These are phyloP conservation scores for Periophthalmus modestus DNA, from an alignment of 2,113 vertebrate genomes.

Conservation along the genomic window DNA sequence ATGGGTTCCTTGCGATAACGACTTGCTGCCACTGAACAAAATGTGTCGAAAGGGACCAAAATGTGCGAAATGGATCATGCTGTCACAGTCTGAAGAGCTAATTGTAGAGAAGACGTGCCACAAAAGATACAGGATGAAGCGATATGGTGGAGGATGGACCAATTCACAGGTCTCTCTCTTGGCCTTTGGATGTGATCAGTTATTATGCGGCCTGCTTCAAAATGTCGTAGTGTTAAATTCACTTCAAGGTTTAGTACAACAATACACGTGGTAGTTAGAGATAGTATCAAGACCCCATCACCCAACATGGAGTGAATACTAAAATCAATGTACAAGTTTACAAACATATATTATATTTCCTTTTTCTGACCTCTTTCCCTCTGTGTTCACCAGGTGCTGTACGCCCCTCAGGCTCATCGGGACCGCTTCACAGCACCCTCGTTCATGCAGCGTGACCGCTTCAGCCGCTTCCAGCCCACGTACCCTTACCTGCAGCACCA, in stretches of 20 bases:
- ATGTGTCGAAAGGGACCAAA: conserved; percentile 41
- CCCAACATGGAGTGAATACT: neutral
- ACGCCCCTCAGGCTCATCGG: conserved; percentile 81
- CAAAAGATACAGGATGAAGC: conserved; percentile 22
- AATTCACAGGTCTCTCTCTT: neutral
- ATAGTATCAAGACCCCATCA: too few relatives aligned
- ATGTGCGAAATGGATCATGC: conserved; percentile 34
- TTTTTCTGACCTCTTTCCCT: conserved; percentile 18
- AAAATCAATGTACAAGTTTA: neutral
- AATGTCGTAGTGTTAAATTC: neutral
- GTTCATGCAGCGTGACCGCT: conserved; percentile 92
- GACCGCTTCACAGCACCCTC: conserved; percentile 88
- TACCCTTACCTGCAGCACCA: conserved; percentile 95
- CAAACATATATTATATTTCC: neutral
- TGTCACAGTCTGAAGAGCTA: conserved; percentile 36
- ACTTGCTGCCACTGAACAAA: conserved; percentile 25
- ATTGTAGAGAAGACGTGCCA: conserved; percentile 42
- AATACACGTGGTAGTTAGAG: neutral
- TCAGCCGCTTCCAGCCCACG: conserved; percentile 97
- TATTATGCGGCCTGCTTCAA: neutral
- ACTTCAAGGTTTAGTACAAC: neutral
- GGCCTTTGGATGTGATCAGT: conserved; percentile 28
- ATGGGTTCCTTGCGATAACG: conserved; percentile 55
- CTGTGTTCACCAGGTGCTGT: conserved; percentile 82
- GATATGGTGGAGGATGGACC: conserved; percentile 7